Conservation (phyloP, 2,888 invertebrate species). For the Spisula solida region DNA sequence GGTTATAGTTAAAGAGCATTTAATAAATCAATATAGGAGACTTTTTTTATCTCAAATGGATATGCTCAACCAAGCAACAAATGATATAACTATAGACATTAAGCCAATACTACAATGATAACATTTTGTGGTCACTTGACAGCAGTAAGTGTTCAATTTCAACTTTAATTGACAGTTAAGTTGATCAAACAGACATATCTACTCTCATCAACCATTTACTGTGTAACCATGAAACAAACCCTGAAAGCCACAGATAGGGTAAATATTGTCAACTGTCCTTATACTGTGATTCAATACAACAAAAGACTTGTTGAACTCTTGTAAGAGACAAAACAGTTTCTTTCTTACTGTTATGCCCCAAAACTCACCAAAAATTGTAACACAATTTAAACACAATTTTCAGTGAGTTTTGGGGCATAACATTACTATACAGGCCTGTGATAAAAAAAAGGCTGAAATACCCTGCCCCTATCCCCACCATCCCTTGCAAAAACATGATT, state of each 20-base stretch:
- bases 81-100: constrained; percentile 33
- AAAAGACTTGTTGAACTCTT: too few relatives aligned
- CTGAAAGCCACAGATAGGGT: background rate
- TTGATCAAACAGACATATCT: background rate
- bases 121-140: constrained; percentile 42
- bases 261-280: background rate
- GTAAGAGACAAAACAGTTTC: too few relatives aligned
- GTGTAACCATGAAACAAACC: background rate
- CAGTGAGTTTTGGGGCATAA: too few relatives aligned
- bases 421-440: too few relatives aligned
- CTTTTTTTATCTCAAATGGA: background rate
- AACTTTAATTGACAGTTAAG: constrained; percentile 24
- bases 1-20: background rate
- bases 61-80: background rate
- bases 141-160: constrained; percentile 24
- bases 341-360: too few relatives aligned
- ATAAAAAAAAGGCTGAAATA: too few relatives aligned
- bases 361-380: too few relatives aligned
- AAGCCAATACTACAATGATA: constrained; percentile 29
- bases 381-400: too few relatives aligned
- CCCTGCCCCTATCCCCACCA: too few relatives aligned
- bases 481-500: too few relatives aligned
- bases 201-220: background rate
- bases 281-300: too few relatives aligned
- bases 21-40: background rate